Percentiles rank a stretch among this genome's conserved stretches.
Conservation (phyloP, 2,113 vertebrate species). For the Ptyas mucosa region DNA sequence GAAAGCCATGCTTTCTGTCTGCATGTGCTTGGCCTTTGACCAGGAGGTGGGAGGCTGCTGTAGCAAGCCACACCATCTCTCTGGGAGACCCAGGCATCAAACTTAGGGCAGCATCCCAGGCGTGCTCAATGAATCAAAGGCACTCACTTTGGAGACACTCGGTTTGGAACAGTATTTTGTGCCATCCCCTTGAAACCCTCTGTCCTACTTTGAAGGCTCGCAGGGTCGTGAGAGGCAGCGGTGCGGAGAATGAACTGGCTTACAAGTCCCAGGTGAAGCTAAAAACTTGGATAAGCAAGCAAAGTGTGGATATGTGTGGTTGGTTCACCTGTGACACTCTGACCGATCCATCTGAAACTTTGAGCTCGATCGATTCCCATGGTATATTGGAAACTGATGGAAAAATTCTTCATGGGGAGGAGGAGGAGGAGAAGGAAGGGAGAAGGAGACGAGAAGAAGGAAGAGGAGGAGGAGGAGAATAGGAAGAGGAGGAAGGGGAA, state of each 20-base stretch:
- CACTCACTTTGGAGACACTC: fast-evolving
- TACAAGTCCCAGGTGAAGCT: not conserved
- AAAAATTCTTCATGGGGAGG: not conserved
- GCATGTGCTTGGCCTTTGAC: not conserved
- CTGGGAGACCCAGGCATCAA: conserved; percentile 13
- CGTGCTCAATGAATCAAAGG: not conserved
- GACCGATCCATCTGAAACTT: not conserved
- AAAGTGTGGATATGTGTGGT: not conserved
- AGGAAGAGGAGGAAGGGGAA: too few relatives aligned
- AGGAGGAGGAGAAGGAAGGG: not conserved
- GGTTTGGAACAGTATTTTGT: not conserved
- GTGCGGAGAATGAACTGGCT: not conserved
- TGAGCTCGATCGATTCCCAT: not conserved
- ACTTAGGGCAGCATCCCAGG: not conserved
- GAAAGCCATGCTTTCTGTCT: conserved; percentile 27
- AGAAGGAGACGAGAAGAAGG: not conserved
- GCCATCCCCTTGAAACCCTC: not conserved
- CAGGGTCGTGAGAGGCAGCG: not conserved
- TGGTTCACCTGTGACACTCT: not conserved
- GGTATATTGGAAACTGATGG: not conserved
- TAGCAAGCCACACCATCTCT: conserved; percentile 21
- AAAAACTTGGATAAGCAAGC: not conserved
- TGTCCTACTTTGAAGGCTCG: conserved; percentile 4
- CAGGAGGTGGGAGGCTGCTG: conserved; percentile 8
- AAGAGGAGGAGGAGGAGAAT: too few relatives aligned